Base-by-base conservation (phyloP, 2,888 invertebrate genomes). In the Rhodophaea formosa region DNA sequence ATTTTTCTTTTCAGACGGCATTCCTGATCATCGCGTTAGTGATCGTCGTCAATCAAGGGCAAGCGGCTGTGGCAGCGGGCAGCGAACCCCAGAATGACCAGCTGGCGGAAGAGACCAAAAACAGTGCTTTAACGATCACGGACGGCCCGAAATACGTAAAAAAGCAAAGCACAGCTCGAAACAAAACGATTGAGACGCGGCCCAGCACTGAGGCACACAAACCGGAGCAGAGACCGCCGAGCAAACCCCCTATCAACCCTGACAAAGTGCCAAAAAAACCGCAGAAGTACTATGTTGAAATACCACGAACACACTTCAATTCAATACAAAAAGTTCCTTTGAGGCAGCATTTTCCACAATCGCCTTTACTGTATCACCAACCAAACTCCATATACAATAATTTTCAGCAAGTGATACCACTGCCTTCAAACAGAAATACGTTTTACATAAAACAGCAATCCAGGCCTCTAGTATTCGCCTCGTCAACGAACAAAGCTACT, bases 11-110 rank as follows among this genome's bases (percentile, higher is more conserved):
- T 47, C 88, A 90, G 91, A 84, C 86, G 83, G 78, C 86, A 86
- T 84, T 88, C 82, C 83, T 90, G 86, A 84, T 90, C 82, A 76
- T 82, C 75, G 80, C 82, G 78, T 80, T 89, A 83, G 85, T 82
- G 84, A 84, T 89, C 82, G 82, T 80, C 84, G 82, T 88, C 82
- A 80, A 77, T 76, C 75, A 80, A 80, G 80, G 79, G 66, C 67
- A 73, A 78, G 82, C 79, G 71, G 78, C 78, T 72, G 80, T 79
- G 68, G 74, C 80, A 61, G 72, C 81, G 75, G 83, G 77, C 65
- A 66, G 62, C 64, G 59, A 58, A 58, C 53, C 47, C 66, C 63
- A 68, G 66, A 65, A 72, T 63, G 90, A 91, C 72, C 88, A 82
- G 68, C 60, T 88, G 66, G 89, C 88, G 56, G 77, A 85, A 65